Base-by-base conservation (phyloP, 53 echinoderm and acorn worm genomes). In the Luidia sarsii region DNA sequence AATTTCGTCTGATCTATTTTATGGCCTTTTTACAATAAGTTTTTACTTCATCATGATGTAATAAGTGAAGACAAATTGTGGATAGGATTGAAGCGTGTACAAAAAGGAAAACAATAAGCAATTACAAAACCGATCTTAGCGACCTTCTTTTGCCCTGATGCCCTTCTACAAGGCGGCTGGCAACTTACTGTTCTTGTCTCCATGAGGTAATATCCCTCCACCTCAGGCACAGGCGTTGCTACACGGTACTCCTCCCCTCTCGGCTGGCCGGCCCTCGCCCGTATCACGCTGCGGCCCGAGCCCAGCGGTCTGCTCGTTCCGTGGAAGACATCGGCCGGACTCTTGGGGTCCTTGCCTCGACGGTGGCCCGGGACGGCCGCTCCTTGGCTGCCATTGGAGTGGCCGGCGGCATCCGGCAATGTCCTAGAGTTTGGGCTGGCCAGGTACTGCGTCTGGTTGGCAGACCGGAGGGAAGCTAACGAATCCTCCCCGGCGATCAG, bases 111-210 rank as follows among this genome's bases (percentile, higher is more conserved):
- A n/a, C n/a, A n/a, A n/a, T n/a, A n/a, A n/a, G n/a, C n/a, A n/a
- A n/a, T n/a, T n/a, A n/a, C n/a, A n/a, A n/a, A n/a, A n/a, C n/a
- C n/a, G n/a, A n/a, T n/a, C n/a, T n/a, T n/a, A n/a, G n/a, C n/a
- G n/a, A n/a, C n/a, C n/a, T n/a, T n/a, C n/a, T n/a, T n/a, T n/a
- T n/a, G n/a, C n/a, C n/a, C n/a, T n/a, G n/a, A n/a, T n/a, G n/a
- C n/a, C n/a, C n/a, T n/a, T n/a, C n/a, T n/a, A n/a, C n/a, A n/a
- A n/a, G n/a, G n/a, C n/a, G n/a, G n/a, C n/a, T n/a, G n/a, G n/a
- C n/a, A n/a, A 85, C 77, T 86, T 91, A 94, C 94, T 75, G 35
- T 91, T 86, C 94, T 94, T 19, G 94, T 94, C 82, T 94, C 94
- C 33, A 94, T 82, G 22, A 91, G 75, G 77, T 94, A 94, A 54